Evolutionary conservation across 2,888 invertebrate species (phyloP).

Genomic region (Machimus rusticus): DNA sequence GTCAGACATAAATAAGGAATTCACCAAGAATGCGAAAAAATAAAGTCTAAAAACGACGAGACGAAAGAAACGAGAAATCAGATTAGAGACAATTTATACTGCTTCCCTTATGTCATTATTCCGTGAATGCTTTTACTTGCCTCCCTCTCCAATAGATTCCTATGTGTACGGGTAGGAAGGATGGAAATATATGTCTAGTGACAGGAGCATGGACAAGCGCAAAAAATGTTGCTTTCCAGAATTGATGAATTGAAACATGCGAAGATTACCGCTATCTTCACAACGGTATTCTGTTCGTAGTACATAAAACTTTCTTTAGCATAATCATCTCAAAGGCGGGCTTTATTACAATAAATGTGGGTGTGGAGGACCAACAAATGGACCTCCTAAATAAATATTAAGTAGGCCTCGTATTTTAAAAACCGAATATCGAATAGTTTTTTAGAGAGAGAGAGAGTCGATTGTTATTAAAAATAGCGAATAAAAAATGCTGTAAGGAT

Average conservation of each 20-base stretch:
- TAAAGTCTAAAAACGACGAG: not conserved
- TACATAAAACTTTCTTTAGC: not conserved
- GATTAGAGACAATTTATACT: constrained; percentile 43
- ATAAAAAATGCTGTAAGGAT: no score
- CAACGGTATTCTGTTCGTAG: not conserved
- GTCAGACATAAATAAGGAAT: constrained; percentile 29
- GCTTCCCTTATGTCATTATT: constrained; percentile 35
- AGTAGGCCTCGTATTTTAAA: no score
- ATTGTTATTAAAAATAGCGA: no score
- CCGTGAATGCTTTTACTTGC: not conserved
- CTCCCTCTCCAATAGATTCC: not conserved
- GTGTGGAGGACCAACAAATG: no score
- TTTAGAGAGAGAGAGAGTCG: no score
- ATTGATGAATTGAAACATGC: constrained; percentile 39
- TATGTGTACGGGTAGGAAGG: not conserved
- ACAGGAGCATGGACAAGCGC: not conserved
- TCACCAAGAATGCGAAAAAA: not conserved
- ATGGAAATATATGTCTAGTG: not conserved
- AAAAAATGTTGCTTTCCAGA: constrained; percentile 21
- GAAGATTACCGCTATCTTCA: not conserved
- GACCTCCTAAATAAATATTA: no score
- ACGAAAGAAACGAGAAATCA: constrained; percentile 31
- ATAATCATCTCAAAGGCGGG: not conserved
- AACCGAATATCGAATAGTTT: no score
- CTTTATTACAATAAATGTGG: not conserved